Evolutionary conservation across 1,140 invertebrate genomes (phyloP).

Genomic region (Zaprionus capensis): DNA sequence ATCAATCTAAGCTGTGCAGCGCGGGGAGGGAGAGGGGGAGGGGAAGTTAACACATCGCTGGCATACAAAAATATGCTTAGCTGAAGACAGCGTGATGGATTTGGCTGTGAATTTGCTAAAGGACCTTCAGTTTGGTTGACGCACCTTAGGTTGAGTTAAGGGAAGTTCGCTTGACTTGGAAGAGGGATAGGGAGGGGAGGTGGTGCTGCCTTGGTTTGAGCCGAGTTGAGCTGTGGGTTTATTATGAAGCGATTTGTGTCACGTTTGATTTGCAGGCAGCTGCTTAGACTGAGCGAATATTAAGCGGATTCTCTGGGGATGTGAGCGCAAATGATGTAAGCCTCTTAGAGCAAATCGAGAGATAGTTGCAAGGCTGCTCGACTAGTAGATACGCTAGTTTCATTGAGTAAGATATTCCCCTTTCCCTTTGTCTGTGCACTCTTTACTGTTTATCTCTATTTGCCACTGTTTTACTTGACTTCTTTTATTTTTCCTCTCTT

Average conservation of each 20-base stretch:
- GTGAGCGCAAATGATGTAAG: conserved; percentile 2
- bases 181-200: too few species aligned
- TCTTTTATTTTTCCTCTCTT: too few species aligned
- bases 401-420: neutral
- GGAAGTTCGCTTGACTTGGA: neutral
- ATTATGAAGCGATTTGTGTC: conserved; percentile 38
- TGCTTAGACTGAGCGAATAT: conserved; percentile 22
- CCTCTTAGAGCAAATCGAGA: neutral
- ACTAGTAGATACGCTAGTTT: neutral
- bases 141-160: neutral
- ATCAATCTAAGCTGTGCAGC: conserved; percentile 47
- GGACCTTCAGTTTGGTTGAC: neutral
- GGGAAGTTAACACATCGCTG: conserved; percentile 25
- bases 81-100: conserved; percentile 51
- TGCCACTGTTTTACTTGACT: too few species aligned
- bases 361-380: neutral
- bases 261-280: conserved; percentile 36
- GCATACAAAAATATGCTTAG: conserved; percentile 33
- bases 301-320: conserved; percentile 11
- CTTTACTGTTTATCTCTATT: neutral
- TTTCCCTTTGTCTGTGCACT: neutral
- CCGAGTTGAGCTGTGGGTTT: conserved; percentile 27
- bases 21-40: neutral
- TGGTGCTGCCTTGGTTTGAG: neutral
- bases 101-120: conserved; percentile 8